These are phyloP conservation scores for Dendropsophus ebraccatus DNA, from an alignment of 2,113 vertebrate genomes.

Conservation along the genomic window DNA sequence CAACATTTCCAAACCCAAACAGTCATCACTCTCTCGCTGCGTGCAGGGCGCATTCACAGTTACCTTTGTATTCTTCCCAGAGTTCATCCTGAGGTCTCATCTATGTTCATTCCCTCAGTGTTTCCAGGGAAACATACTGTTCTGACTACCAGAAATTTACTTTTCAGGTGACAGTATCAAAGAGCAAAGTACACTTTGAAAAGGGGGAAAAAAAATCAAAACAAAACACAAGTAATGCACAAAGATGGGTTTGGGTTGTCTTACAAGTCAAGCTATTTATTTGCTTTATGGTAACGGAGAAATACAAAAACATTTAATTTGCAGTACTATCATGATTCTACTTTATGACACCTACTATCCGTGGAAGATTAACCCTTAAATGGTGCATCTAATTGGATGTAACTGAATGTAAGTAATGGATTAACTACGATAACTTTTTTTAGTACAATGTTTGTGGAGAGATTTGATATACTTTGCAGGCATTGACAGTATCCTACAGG, in stretches of 20 bases:
- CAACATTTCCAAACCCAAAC: constrained; percentile 60
- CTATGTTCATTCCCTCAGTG: constrained; percentile 61
- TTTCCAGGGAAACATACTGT: constrained; percentile 65
- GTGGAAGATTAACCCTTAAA: too few relatives aligned
- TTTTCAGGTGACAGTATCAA: constrained; percentile 22
- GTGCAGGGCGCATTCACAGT: constrained; percentile 38
- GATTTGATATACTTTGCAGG: too few relatives aligned
- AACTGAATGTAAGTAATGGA: too few relatives aligned
- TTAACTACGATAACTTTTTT: too few relatives aligned
- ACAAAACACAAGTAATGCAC: too few relatives aligned
- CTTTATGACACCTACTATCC: too few relatives aligned
- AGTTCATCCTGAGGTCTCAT: constrained; percentile 61
- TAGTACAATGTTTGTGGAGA: too few relatives aligned
- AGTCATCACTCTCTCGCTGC: constrained; percentile 19
- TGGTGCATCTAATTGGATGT: too few relatives aligned
- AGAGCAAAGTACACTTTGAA: background rate
- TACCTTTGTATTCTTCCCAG: constrained; percentile 64
- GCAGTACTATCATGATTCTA: too few relatives aligned
- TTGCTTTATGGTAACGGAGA: background rate
- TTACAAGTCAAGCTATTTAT: background rate
- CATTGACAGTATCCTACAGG: too few relatives aligned
- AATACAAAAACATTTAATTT: too few relatives aligned
- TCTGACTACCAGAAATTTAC: constrained; percentile 36
- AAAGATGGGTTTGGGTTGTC: background rate
- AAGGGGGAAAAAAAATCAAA: too few relatives aligned